Evolutionary conservation across 2,113 vertebrate genomes (phyloP).

Genomic region (Cryptoleucopteryx plumbea): DNA sequence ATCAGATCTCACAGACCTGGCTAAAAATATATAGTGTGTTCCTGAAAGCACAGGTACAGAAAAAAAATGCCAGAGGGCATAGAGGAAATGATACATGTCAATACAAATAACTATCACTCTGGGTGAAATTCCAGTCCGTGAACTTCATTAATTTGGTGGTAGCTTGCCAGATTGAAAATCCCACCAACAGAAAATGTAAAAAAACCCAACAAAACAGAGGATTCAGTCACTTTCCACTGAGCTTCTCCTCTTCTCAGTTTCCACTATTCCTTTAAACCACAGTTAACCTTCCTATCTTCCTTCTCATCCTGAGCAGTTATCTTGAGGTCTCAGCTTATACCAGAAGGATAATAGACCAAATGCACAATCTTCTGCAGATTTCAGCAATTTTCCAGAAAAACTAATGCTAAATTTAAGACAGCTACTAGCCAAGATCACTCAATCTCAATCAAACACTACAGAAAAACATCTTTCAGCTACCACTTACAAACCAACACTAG

Average conservation of each 20-base stretch:
- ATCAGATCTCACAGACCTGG: constrained; percentile 24
- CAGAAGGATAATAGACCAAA: neutral
- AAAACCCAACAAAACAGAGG: neutral
- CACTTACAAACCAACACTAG: neutral
- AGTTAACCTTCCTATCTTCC: neutral
- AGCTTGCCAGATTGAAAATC: constrained; percentile 30
- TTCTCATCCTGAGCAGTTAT: neutral
- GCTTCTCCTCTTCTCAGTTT: neutral
- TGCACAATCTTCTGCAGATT: neutral
- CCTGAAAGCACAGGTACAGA: constrained; percentile 11
- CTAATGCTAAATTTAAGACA: neutral
- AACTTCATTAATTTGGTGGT: constrained; percentile 43
- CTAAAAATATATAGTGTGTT: neutral
- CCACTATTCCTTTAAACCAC: neutral
- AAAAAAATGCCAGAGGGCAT: neutral
- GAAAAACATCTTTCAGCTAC: neutral
- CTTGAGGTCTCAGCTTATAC: neutral
- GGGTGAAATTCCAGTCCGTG: constrained; percentile 19
- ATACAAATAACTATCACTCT: constrained; percentile 45
- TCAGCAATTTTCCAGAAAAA: neutral
- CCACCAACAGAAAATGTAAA: neutral
- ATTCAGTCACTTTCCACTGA: neutral
- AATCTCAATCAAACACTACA: neutral
- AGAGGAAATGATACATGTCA: constrained; percentile 40
- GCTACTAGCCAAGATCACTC: neutral